phyloP scores from a whole-genome alignment of 1,140 invertebrate genomes.

The Drosophila erecta region DNA sequence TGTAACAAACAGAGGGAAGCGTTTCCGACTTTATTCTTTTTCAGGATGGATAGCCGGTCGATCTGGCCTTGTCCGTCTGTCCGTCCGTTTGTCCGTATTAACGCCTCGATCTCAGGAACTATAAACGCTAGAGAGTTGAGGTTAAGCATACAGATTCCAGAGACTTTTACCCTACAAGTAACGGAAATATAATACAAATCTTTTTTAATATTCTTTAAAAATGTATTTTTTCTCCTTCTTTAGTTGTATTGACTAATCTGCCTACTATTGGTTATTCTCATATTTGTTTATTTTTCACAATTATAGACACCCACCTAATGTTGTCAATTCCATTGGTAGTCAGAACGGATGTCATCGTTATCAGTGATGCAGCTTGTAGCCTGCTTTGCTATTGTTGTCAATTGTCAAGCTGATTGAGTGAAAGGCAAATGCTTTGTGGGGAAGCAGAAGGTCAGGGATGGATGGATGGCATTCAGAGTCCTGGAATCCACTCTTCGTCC shows the following conservation, averaged over 20 bases:
- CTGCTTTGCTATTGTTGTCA: constrained; percentile 63
- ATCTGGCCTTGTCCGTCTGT: no score
- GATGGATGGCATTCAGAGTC: constrained; percentile 12
- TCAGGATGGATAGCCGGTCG: no score
- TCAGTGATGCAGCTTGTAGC: constrained; percentile 36
- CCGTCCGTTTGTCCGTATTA: no score
- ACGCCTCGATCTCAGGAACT: no score
- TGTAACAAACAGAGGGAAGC: no score
- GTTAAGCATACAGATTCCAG: no score
- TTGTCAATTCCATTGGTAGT: constrained; percentile 12
- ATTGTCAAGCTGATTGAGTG: constrained; percentile 75
- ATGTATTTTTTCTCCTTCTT: neutral
- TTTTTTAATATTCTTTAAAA: no score
- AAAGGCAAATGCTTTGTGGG: constrained; percentile 52
- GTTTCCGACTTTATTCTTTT: no score
- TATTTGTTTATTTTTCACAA: neutral
- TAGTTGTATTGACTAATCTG: neutral
- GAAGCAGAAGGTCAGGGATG: constrained; percentile 1
- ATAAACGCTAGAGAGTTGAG: no score
- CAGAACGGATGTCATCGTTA: constrained; percentile 56
- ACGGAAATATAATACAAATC: no score
- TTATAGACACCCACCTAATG: neutral
- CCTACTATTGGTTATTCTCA: neutral
- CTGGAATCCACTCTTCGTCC: constrained; percentile 26
- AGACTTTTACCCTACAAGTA: no score